A percentile compares a stretch with the other conserved stretches of the same genome.
Evolutionary conservation across 2,797 vertebrate genomes (phyloP).

Genomic region (Poliocrania exsul): DNA sequence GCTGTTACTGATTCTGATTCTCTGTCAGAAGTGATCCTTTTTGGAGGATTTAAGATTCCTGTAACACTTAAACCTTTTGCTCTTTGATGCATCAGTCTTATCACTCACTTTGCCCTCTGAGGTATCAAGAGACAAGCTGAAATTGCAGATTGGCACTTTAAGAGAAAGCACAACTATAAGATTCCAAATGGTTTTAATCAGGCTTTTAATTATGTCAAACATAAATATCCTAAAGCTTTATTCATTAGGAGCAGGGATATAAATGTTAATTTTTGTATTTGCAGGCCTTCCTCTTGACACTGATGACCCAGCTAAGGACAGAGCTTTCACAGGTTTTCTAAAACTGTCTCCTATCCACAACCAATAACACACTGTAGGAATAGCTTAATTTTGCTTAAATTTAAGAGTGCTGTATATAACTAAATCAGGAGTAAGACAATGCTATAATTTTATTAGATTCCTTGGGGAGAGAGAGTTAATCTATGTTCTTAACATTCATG

Average conservation of each 20-base stretch:
- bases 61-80: neutral
- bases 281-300: neutral
- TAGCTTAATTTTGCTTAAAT: neutral
- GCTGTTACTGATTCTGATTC: slow-evolving; percentile 2
- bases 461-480: neutral
- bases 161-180: neutral
- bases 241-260: neutral
- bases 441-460: neutral
- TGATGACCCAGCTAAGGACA: neutral
- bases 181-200: neutral
- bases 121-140: neutral
- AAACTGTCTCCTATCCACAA: neutral
- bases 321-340: neutral
- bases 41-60: neutral
- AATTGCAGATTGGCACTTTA: neutral
- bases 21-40: neutral
- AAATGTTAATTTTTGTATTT: neutral
- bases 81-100: neutral
- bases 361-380: neutral
- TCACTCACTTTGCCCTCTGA: neutral
- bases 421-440: neutral
- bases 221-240: neutral
- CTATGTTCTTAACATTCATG: neutral
- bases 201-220: neutral
- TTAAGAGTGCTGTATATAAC: neutral